Percentiles rank a stretch among this genome's conserved stretches.
Evolutionary conservation across 2,797 vertebrate species (phyloP).

Genomic region (Neomorphus geoffroyi): DNA sequence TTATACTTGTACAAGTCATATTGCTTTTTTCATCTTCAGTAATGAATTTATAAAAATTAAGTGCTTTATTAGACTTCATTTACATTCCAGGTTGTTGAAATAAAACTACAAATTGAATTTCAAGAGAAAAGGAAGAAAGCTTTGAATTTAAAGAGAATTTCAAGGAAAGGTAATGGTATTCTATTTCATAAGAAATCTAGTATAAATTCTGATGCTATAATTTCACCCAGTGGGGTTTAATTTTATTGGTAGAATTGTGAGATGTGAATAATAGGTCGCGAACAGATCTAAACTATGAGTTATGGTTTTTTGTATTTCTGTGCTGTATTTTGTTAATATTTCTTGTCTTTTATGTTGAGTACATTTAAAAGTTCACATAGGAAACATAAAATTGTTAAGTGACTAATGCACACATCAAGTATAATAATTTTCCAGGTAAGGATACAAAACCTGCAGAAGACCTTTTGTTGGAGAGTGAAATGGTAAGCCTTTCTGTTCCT

Average conservation of each 20-base stretch:
- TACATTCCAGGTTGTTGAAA: conserved; percentile 87
- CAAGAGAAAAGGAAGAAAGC: conserved; percentile 88
- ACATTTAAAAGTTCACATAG: not conserved
- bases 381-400: not conserved
- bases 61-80: not conserved
- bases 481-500: conserved; percentile 37
- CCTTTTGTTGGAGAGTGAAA: conserved; percentile 71
- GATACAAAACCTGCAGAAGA: conserved; percentile 50
- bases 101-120: conserved; percentile 92
- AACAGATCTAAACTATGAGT: not conserved
- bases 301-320: accelerated
- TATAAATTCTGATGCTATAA: not conserved
- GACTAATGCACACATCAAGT: not conserved
- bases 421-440: conserved; percentile 74
- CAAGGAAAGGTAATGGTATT: conserved; percentile 79
- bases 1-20: not conserved
- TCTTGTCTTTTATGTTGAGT: not conserved
- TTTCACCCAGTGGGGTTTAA: not conserved
- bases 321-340: not conserved
- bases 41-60: not conserved
- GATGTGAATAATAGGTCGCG: not conserved
- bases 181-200: not conserved
- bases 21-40: not conserved
- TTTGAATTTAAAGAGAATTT: conserved; percentile 82
- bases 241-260: not conserved